Base-by-base conservation (phyloP, 2,888 invertebrate genomes). In the Bimastos eiseni region DNA sequence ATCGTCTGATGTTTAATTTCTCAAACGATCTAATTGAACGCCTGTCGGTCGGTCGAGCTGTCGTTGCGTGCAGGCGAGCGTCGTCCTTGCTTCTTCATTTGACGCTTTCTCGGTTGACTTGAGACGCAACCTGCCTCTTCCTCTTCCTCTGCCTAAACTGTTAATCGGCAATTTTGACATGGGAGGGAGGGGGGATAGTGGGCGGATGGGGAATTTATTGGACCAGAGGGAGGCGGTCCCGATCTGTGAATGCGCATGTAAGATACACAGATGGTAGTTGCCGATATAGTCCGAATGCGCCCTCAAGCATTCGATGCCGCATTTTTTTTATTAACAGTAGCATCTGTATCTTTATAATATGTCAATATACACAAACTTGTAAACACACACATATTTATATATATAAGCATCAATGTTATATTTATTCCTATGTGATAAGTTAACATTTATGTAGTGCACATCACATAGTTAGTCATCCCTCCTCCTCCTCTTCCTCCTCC, bases 1-100 rank as follows among this genome's bases (percentile, higher is more conserved):
- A n/a, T 70, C 70, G n/a, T 70, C 70, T 70, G 70, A 70, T 70
- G 70, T 70, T 70, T 70, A 70, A 70, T 70, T 70, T 70, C 70
- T 70, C 70, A 70, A 70, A 70, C 0, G 70, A 70, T 49, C 41
- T 41, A 5, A 38, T 38, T 38, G 38, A 38, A 38, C 5, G 38
- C n/a, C n/a, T n/a, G n/a, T 38, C 38, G 38, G 38, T 38, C 41
- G 24, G 49, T 49, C 49, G 24, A 49, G 21, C 24, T 8, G 70
- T 70, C 17, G n/a, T 30, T n/a, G 70, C 49, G 49, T 49, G 49
- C 24, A 8, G 30, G 8, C 70, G 0, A 1, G 0, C 70, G 70
- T 70, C n/a, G 70, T n/a, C n/a, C n/a, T n/a, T n/a, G 30, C 11
- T n/a, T 70, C n/a, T n/a, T 70, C 70, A 70, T 70, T 70, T n/a